Base-by-base conservation (phyloP, 2,797 vertebrate genomes). In the Neosilurus hyrtlii region DNA sequence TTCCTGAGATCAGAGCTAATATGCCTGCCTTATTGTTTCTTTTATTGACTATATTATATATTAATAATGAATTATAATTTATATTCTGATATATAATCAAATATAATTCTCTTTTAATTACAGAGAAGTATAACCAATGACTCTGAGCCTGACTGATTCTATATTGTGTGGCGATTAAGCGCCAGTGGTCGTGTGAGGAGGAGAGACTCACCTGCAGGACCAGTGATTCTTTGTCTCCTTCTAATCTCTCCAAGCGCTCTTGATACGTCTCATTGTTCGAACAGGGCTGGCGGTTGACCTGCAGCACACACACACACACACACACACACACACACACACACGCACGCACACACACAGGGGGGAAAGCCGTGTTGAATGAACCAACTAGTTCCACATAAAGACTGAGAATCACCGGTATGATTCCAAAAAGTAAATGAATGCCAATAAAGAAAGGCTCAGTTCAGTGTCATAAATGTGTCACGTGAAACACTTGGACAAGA, bases 211-310 rank as follows among this genome's bases (percentile, higher is more conserved):
- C 98, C 98, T 99, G 98, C 79, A 99, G 92, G 89, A 99, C 97
- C 89, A 99, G 95, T 0, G 96, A 98, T 89, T 99, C 97, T 88
- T 98, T 98, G 91, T 99, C 98, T 22, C 96, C 97, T 91, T 99
- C 97, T 95, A 99, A 93, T 88, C 96, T 96, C 16, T 96, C 92
- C 93, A 99, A 85, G 80, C 97, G 95, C 75, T 99, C 96, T 85
- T 98, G 97, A 84, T 97, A 98, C 72, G 92, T 96, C 91, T 99
- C 97, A 95, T 97, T 96, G 92, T 93, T 96, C 88, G 90, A 88
- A 73, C 95, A 90, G 88, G 94, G 88, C 85, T 95, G 95, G 75
- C 95, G 92, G 92, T 95, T 97, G 89, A 94, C 96, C 96, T 99
- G 95, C 87, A 15, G 54, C 11, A 57, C 52, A 78, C 49, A 82